Base-by-base conservation (phyloP, 2,113 vertebrate genomes). In the Rhinogobius similis region DNA sequence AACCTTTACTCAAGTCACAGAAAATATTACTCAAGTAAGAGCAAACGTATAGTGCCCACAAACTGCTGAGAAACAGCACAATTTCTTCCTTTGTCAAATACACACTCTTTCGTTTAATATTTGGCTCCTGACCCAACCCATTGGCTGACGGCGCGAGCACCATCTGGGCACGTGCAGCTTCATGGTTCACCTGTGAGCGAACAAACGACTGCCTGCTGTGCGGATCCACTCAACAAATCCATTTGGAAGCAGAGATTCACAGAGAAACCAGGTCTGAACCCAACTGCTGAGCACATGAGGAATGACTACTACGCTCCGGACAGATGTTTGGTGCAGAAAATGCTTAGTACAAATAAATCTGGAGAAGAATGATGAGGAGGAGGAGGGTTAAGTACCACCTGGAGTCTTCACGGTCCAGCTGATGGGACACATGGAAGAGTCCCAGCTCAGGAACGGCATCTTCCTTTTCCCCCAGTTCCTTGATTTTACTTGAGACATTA, bases 131-230 rank as follows among this genome's bases (percentile, higher is more conserved):
- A n/a, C n/a, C n/a, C n/a, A n/a, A n/a, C n/a, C n/a, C n/a, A 68
- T 75, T 74, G 75, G 65, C 76, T 67, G 23, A 76, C 18, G 18
- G 18, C 53, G 38, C 68, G 16, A 53, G 2, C 32, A 72, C 82
- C 87, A 87, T 89, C 87, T 88, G 52, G 52, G 77, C 72, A 76
- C 63, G 73, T 81, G 71, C 65, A 77, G 73, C 65, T 82, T 88
- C 86, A 77, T 86, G 64, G 82, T 85, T 86, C 82, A 88, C 75
- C 65, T 74, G 76, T 52, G 65, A 66, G 59, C 67, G 78, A 75
- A 75, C 73, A 74, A 79, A 82, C 59, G 1, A 67, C 67, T 24
- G 52, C 20, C 72, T 52, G 27, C 8, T 26, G 55, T 48, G 59
- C 16, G 72, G 2, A 66, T 52, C 48, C 27, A n/a, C 12, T 9